Base-by-base conservation (phyloP, 2,888 invertebrate genomes). In the Oscheius sp. region DNA sequence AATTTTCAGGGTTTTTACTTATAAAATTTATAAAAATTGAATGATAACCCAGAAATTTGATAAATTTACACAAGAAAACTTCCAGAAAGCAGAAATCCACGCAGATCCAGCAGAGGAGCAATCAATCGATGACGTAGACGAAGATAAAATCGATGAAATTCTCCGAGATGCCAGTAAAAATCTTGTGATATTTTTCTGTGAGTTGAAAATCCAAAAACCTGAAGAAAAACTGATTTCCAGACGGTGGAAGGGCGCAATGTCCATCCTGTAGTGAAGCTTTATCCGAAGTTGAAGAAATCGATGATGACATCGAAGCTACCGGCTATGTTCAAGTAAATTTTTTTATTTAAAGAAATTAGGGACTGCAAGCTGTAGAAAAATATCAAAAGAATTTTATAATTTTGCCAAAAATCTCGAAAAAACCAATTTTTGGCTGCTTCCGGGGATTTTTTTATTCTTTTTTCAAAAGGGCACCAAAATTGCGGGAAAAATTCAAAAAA, bases 131-230 rank as follows among this genome's bases (percentile, higher is more conserved):
- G 96, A 96, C 89, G 96, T 97, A 9, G 96, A 96, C 89, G 93
- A 94, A 78, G 95, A 96, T 90, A 96, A 96, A 95, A 91, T 96
- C 86, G 95, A 96, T 88, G 96, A 96, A 90, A 91, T 96, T 23
- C 90, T 96, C 69, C 94, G 95, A 82, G 96, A 96, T 89, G 95
- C 95, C 86, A 96, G 96, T 90, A 95, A 96, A 89, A 96, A 95
- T 88, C 91, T 97, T 64, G 94, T 95, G 6, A 95, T 97, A 69
- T 96, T 94, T 89, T 96, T 96, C 89, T 97, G 96, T 96, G 91
- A 93, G 94, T 18, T 21, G 6, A 49, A 53, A 13, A 49, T 23
- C 45, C 56, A 64, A 29, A 2, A 23, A 27, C 18, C 13, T 43
- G 9, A 6, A 63, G 2, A 63, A 43, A 5, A 21, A 27, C 7